Base-by-base conservation (phyloP, 2,888 invertebrate species). In the Empis stercorea region DNA sequence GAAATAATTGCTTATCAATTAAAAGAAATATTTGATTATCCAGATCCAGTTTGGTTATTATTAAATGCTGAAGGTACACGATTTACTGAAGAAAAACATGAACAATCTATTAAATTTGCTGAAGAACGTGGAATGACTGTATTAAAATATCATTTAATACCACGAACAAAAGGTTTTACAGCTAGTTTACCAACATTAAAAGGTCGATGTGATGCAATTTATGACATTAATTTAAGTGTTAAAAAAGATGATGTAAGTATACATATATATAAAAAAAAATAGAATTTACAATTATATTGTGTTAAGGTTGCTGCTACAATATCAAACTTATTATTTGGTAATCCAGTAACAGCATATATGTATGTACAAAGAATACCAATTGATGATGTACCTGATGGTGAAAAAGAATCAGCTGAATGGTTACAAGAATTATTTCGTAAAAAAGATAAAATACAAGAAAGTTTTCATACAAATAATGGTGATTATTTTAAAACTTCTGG, bases 41-140 rank as follows among this genome's bases (percentile, higher is more conserved):
- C 93, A 45, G 86, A 88, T 77, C 87, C 85, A 52, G 85, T 85
- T 61, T 92, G 87, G 88, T 71, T 95, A 51, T 68, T 94, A 45
- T 67, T 95, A 51, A 94, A 89, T 61, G 88, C 93, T 0, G 95
- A 96, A 72, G 95, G 95, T 11, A 96, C 95, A 0, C 76, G 95
- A 45, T 94, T 91, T 60, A 94, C 94, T 0, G 71, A 76, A 42
- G 80, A 79, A 55, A 96, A 96, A 64, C 88, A 91, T 60, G 80
- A 83, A 67, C 85, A 85, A 1, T 91, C 93, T 48, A 72, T 88
- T 58, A 84, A 87, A 61, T 91, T 94, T 64, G 92, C 94, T 1
- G 75, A 76, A 59, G 83, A 89, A 57, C 87, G 87, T 60, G 88
- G 88, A 54, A 76, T 94, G 57, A 84, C 89, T 0, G 73, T 80